phyloP scores from a whole-genome alignment of 2,113 vertebrate species.

The Pyrgilauda ruficollis region DNA sequence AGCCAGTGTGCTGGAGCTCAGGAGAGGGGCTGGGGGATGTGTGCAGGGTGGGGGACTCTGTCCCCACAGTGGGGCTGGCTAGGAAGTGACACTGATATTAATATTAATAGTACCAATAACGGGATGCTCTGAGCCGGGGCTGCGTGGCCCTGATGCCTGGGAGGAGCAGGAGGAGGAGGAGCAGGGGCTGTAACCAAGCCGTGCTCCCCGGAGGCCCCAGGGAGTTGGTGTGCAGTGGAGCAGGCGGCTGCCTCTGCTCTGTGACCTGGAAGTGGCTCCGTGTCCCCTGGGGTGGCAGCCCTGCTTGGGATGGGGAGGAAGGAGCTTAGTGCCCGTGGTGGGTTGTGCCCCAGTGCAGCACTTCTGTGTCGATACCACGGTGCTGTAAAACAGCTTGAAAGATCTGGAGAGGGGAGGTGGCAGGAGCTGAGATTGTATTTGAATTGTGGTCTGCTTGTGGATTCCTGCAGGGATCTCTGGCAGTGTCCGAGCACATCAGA shows the following conservation, averaged over 20 bases:
- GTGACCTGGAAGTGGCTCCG: background rate
- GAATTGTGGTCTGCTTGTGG: too few relatives aligned
- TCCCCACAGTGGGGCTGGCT: background rate
- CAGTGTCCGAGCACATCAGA: accelerated
- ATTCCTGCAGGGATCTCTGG: background rate
- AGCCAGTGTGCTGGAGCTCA: background rate
- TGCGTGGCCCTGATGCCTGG: background rate
- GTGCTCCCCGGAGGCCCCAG: background rate
- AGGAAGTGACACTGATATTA: background rate
- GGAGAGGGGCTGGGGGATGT: background rate
- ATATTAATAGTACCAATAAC: background rate
- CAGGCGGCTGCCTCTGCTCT: background rate
- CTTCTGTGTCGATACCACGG: accelerated
- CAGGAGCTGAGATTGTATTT: background rate
- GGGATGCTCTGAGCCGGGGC: accelerated
- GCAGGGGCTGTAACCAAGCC: background rate
- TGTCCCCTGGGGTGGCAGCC: background rate
- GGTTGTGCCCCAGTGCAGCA: background rate
- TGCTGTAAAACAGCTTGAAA: background rate
- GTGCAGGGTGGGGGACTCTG: accelerated
- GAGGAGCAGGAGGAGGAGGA: background rate
- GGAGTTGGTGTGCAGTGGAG: background rate
- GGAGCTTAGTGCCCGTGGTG: background rate
- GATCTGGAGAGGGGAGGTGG: background rate
- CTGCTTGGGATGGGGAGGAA: background rate